Conservation (phyloP, 1,140 invertebrate genomes). For the Lepeophtheirus salmonis region DNA sequence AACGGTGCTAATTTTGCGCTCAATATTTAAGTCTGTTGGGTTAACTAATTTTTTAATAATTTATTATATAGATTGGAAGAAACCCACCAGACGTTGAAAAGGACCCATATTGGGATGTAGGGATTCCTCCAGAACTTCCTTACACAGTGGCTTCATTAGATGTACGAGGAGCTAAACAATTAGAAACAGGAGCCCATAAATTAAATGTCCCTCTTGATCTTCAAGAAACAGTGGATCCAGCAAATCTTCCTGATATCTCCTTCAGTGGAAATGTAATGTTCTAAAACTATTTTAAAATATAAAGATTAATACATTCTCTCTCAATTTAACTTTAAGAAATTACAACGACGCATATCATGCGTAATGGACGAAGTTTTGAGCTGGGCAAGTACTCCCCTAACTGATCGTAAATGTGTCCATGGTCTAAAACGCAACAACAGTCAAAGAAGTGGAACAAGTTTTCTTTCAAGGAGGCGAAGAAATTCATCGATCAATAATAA, state of each 20-base stretch:
- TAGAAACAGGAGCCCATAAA: not conserved
- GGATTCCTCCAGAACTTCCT: conserved; percentile 26
- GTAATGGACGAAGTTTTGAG: not conserved
- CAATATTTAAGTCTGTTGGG: too few relatives aligned
- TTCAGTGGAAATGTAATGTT: not conserved
- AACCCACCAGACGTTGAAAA: conserved; percentile 22
- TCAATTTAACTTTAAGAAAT: not conserved
- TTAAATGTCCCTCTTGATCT: not conserved
- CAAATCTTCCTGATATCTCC: not conserved
- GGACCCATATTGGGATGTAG: conserved; percentile 31
- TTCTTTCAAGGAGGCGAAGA: not conserved
- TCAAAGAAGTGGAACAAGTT: not conserved
- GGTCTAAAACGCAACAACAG: not conserved
- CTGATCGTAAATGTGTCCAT: not conserved
- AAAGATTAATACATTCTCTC: not conserved
- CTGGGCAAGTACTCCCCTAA: not conserved
- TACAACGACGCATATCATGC: not conserved
- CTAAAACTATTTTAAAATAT: not conserved
- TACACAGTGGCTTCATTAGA: conserved; percentile 25
- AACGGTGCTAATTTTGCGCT: too few relatives aligned
- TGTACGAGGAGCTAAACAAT: not conserved
- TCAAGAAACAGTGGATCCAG: not conserved
- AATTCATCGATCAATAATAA: not conserved
- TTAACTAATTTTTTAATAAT: too few relatives aligned
- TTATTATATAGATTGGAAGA: not conserved